phyloP scores from a whole-genome alignment of 2,113 vertebrate species.

The Baryphthengus martii region DNA sequence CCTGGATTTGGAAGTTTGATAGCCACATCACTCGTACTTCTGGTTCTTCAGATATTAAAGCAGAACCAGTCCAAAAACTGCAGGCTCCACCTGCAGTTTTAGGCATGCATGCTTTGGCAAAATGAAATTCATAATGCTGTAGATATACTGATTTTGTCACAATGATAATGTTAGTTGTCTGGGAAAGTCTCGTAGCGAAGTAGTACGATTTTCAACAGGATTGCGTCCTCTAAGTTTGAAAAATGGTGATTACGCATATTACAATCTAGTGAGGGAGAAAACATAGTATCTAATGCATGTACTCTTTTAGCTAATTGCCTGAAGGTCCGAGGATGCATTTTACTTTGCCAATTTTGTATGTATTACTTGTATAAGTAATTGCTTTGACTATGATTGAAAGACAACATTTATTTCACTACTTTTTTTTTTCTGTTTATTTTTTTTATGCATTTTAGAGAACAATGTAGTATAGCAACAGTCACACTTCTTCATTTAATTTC shows the following conservation, averaged over 20 bases:
- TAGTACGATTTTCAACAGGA: neutral
- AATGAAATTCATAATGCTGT: neutral
- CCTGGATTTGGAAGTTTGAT: neutral
- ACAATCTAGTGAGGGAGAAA: neutral
- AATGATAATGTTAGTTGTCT: neutral
- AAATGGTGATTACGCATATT: neutral
- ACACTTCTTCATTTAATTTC: neutral
- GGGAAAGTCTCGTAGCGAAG: neutral
- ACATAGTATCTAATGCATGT: neutral
- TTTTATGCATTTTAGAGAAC: neutral
- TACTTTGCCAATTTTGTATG: neutral
- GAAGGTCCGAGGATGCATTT: neutral
- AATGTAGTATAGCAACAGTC: neutral
- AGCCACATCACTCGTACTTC: neutral
- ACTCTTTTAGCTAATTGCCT: neutral
- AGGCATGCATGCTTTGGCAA: neutral
- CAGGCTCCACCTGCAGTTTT: neutral
- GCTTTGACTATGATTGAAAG: neutral
- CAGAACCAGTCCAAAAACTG: neutral
- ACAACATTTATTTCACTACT: neutral
- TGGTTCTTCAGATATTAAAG: neutral
- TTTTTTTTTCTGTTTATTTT: neutral
- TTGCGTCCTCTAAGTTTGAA: neutral
- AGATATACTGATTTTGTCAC: neutral
- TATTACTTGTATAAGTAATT: neutral